Evolutionary conservation across 2,113 vertebrate genomes (phyloP), one percentile per base, ranked within the genome.

Genomic region (Semnornis frantzii): DNA sequence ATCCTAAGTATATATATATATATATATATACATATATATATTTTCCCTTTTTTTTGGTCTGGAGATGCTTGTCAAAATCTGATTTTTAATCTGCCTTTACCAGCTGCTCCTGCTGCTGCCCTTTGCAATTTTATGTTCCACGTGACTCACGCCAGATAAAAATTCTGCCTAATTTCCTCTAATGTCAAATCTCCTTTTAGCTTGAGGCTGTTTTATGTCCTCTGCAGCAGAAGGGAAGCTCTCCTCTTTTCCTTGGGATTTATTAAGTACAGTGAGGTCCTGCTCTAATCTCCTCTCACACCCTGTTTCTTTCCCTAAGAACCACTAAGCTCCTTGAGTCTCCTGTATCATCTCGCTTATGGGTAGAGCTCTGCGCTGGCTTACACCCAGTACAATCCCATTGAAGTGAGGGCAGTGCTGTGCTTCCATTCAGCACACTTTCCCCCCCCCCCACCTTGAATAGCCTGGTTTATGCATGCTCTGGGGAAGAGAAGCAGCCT

Each of bases 61-160:
- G 55, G 57, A 73, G 74, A 89, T 70, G 69, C 87, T 92, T 71
- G 76, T 81, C 87, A 74, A 65, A 83, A 85, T 73, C 91, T 64
- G 87, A 87, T 80, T 82, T 93, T 92, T 92, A 93, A 89, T 89
- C 93, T 88, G 60, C 34, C 76, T 92, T 92, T 87, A 63, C 89
- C 89, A 95, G 92, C 91, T 95, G 89, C 92, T 94, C 42, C 84
- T 80, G 81, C 84, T 91, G 82, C 89, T 72, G 79, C 94, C 87
- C 82, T 89, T 85, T 71, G 42, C 85, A 69, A 66, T 87, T 78
- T 62, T 30, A 46, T 85, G 92, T 85, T 54, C 72, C 89, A 31
- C 9, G 76, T 31, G 75, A 62, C 37, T 91, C 71, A 25, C 4
- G 2, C 69, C 13, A 75, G 84, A 27, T 85, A 10, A 89, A 62